phyloP scores from a whole-genome alignment of 2,113 vertebrate species.

The Epinephelus cyanopodus region DNA sequence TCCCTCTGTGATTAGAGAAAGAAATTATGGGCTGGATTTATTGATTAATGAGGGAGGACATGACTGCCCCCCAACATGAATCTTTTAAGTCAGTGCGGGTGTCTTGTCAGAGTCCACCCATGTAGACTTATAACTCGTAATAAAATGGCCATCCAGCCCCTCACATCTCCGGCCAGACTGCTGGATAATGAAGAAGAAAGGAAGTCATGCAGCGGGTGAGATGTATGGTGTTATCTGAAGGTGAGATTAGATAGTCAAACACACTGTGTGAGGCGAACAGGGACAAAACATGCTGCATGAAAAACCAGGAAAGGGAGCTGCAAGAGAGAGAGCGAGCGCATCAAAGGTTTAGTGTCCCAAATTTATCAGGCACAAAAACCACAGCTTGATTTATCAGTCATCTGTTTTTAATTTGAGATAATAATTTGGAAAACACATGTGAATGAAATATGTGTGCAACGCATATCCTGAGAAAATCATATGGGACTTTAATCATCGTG shows the following conservation, averaged over 20 bases:
- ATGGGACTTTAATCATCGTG: not conserved
- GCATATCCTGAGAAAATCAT: not conserved
- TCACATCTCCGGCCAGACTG: slow-evolving; percentile 28
- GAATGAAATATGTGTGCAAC: not conserved
- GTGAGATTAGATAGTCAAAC: slow-evolving; percentile 24
- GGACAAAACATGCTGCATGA: not conserved
- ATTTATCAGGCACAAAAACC: not conserved
- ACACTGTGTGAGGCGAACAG: not conserved
- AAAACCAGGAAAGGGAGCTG: not conserved
- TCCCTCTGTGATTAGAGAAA: slow-evolving; percentile 52
- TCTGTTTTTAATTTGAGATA: not conserved
- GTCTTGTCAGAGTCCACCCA: slow-evolving; percentile 41
- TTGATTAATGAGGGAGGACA: slow-evolving; percentile 55
- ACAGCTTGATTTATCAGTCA: not conserved
- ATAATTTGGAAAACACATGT: not conserved
- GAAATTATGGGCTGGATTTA: slow-evolving; percentile 63
- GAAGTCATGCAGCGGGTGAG: slow-evolving; percentile 23
- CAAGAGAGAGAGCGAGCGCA: not conserved
- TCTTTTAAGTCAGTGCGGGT: slow-evolving; percentile 41
- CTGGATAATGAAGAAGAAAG: slow-evolving; percentile 43
- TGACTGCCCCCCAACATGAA: slow-evolving; percentile 37
- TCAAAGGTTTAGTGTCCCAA: slow-evolving; percentile 27
- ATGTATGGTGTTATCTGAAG: slow-evolving; percentile 33
- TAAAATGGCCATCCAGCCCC: slow-evolving; percentile 35
- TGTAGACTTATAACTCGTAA: slow-evolving; percentile 30